Base-by-base conservation (phyloP, 2,797 vertebrate genomes). In the Gallinago stenura region DNA sequence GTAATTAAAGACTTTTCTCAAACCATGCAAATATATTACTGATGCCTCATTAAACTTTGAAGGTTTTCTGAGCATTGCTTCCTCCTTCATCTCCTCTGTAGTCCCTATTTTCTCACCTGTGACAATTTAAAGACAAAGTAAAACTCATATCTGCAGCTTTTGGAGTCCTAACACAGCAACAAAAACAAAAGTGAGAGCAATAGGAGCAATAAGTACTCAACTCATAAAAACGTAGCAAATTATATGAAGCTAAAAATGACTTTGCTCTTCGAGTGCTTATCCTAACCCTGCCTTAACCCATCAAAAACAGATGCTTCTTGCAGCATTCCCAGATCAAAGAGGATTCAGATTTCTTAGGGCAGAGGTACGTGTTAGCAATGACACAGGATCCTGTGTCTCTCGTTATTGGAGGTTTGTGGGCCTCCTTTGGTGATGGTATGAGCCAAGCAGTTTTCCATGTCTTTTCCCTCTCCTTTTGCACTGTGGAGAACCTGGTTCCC, bases 401-500 rank as follows among this genome's bases (percentile, higher is more conserved):
- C 4, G 0, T 87, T 57, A 10, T 26, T 15, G 21, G 46, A 39
- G 28, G 28, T 58, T 46, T 76, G 16, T 21, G 70, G 41, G 20
- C 50, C 54, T 70, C 54, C 57, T 71, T 51, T 72, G 66, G 56
- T 6, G 3, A 24, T 24, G 24, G 22, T 30, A 35, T 0, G 1
- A 77, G 46, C 43, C 14, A 16, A 54, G 25, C 46, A 10, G 30
- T 41, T 85, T 65, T 48, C 69, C 19, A 0, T 31, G 33, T 3
- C 51, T 76, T 60, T 61, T 46, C 24, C 65, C 24, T 35, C 33
- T 57, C 30, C 64, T 56, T 46, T 50, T 60, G 10, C 16, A 1
- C 35, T 9, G 31, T 17, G 43, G 14, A 6, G 9, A 25, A 6
- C 15, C 20, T 3, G 1, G 13, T 7, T 46, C 4, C 0, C 30